A percentile compares a stretch with the other conserved stretches of the same genome.
phyloP scores from a whole-genome alignment of 2,113 vertebrate genomes.

The Chunga burmeisteri region DNA sequence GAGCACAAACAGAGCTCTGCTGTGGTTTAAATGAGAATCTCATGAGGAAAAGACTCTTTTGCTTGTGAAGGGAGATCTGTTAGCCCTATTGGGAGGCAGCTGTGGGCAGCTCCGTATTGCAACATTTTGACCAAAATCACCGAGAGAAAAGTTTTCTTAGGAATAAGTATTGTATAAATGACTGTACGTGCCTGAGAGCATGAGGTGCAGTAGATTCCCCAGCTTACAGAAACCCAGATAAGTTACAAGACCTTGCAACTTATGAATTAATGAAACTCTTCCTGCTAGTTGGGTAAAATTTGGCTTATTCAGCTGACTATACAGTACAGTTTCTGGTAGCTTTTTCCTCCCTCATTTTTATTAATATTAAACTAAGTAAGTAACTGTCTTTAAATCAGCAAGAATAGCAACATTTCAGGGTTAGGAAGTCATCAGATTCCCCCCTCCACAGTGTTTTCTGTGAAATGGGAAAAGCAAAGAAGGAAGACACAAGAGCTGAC shows the following conservation, averaged over 20 bases:
- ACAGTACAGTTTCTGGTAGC: not conserved
- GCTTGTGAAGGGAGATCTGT: not conserved
- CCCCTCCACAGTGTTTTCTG: not conserved
- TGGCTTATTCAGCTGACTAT: not conserved
- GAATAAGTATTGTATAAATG: not conserved
- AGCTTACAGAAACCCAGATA: not conserved
- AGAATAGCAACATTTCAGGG: not conserved
- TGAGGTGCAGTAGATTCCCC: not conserved
- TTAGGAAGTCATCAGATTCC: not conserved
- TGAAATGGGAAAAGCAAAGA: not conserved
- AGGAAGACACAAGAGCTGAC: not conserved
- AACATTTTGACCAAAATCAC: not conserved
- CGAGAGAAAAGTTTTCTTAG: not conserved
- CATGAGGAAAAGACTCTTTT: not conserved
- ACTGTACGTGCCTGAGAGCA: not conserved
- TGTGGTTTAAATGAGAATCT: not conserved
- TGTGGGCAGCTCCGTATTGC: not conserved
- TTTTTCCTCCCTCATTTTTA: not conserved
- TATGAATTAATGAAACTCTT: not conserved
- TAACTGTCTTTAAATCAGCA: not conserved
- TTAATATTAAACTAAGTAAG: not conserved
- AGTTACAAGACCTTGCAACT: not conserved
- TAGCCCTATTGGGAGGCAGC: not conserved
- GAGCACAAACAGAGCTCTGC: not conserved
- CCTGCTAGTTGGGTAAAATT: not conserved